Percentiles rank a stretch among this genome's conserved stretches.
phyloP scores from a whole-genome alignment of 2,797 vertebrate genomes.

The Sebastes matsubarae region DNA sequence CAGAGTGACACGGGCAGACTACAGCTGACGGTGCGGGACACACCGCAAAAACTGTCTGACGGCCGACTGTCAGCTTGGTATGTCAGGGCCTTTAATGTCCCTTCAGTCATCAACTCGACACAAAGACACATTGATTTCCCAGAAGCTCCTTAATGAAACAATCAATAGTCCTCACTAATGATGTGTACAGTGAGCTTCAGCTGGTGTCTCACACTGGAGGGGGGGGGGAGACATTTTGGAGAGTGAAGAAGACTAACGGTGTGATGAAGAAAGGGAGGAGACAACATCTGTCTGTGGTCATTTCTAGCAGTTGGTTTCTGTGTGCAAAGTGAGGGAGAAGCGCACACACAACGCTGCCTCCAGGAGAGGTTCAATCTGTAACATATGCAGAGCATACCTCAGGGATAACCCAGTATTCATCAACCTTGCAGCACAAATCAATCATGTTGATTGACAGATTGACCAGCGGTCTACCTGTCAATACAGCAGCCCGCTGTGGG shows the following conservation, averaged over 20 bases:
- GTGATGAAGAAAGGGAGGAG: no score
- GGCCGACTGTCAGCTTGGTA: no score
- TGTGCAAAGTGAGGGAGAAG: background rate
- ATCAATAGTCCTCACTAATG: background rate
- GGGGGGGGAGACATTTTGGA: no score
- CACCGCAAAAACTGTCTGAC: no score
- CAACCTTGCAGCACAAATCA: background rate
- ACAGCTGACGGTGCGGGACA: no score
- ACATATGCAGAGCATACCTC: background rate
- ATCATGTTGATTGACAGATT: constrained; percentile 26
- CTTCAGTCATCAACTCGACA: background rate
- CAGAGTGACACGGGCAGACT: no score
- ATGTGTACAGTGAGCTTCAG: background rate
- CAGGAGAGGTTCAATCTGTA: background rate
- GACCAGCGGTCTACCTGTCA: background rate
- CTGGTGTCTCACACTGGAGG: background rate
- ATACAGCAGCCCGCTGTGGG: background rate
- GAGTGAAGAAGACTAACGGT: no score
- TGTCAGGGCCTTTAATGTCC: no score
- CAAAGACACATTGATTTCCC: background rate
- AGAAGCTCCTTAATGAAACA: background rate
- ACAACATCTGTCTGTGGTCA: no score
- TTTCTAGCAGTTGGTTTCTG: background rate
- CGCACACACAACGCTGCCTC: background rate
- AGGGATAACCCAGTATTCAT: background rate